A percentile compares a stretch with the other conserved stretches of the same genome.
Conservation (phyloP, 2,113 vertebrate genomes). For the Chaetura pelagica region DNA sequence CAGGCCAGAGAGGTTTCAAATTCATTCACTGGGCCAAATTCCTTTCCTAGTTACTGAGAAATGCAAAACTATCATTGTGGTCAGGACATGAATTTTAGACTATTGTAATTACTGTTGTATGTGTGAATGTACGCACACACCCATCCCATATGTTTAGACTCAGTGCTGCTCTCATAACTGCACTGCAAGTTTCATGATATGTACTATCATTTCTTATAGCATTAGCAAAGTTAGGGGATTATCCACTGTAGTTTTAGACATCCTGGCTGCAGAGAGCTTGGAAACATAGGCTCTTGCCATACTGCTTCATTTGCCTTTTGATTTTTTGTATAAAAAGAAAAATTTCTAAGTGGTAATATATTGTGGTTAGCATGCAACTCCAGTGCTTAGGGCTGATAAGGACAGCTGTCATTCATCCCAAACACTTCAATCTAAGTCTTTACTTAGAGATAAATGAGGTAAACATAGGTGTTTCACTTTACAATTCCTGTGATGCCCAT, state of each 20-base stretch:
- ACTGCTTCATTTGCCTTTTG: neutral
- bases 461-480: neutral
- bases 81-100: neutral
- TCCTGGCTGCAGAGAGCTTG: neutral
- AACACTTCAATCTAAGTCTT: neutral
- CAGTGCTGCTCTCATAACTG: neutral
- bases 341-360: neutral
- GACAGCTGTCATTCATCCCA: neutral
- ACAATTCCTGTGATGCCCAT: neutral
- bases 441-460: neutral
- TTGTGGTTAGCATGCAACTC: neutral
- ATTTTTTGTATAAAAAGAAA: neutral
- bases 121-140: neutral
- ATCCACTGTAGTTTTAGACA: neutral
- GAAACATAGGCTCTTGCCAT: neutral
- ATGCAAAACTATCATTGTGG: neutral
- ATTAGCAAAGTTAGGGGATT: neutral
- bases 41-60: slow-evolving; percentile 18
- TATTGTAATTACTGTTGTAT: neutral
- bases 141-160: neutral
- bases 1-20: neutral
- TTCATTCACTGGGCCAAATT: slow-evolving; percentile 17
- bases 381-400: neutral
- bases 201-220: neutral
- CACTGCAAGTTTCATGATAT: neutral